Evolutionary conservation across 2,888 invertebrate genomes (phyloP), one percentile per base, ranked within the genome.

Genomic region (Hyalella azteca): DNA sequence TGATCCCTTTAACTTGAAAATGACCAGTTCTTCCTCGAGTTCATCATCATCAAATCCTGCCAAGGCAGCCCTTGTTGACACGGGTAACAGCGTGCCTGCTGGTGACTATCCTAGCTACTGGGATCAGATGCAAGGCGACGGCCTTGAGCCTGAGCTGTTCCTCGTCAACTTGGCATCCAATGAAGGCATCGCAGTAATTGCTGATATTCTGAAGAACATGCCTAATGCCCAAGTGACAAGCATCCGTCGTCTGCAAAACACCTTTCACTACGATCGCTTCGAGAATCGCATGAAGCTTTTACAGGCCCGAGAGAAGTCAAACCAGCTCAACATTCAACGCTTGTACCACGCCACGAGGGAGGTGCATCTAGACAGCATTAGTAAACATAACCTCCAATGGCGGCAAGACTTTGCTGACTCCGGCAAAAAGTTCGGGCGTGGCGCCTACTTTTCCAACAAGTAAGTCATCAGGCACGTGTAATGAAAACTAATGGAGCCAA

Each of bases 401-500:
- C 59, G 59, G 15, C 59, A 59, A 22, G 5, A 22, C 32, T 59
- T 29, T 5, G 59, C 29, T 29, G 59, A 59, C 22, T 29, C 59
- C 32, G 59, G 59, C 19, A 15, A 22, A 7, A 26, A 59, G 32
- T 59, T 59, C 15, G 59, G 59, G 3, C 59, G 59, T 13, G 59
- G 59, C 26, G 59, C 59, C 1, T 59, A 59, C 59, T 59, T 59
- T 22, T 59, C 32, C 59, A 59, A 59, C 59, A 59, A 59, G 59
- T 59, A 59, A 29, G 59, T 59, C 15, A 15, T 7, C 45, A 7
- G 45, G 15, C 15, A 45, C n/a, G n/a, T n/a, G n/a, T n/a, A n/a
- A n/a, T n/a, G n/a, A n/a, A n/a, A n/a, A n/a, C n/a, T n/a, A n/a
- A n/a, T n/a, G n/a, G n/a, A n/a, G n/a, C n/a, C n/a, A n/a, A n/a